Evolutionary conservation across 1,140 invertebrate genomes (phyloP), one percentile per base, ranked within the genome.

Genomic region (Globodera rostochiensis): DNA sequence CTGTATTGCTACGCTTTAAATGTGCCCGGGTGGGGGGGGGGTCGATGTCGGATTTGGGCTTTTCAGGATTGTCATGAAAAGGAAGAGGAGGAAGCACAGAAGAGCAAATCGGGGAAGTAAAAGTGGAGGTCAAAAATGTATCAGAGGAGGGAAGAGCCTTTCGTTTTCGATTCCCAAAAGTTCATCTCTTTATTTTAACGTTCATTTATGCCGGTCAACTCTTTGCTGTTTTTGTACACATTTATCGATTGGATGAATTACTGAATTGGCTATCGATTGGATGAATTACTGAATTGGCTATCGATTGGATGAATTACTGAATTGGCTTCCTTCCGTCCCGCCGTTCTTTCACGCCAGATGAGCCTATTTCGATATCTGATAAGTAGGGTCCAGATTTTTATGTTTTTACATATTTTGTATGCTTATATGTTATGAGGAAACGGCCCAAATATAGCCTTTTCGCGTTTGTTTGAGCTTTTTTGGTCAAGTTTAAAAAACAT

Each of bases 1-100:
- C 94, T 95, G 90, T 95, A 94, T 91, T 96, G 94, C 90, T 93
- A 94, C 3, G 94, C 50, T 70, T n/a, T 67, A 45, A 80, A 64
- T 45, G 53, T 53, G 36, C 21, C 15, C 76, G 7, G 9, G 46
- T 25, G 9, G 60, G 75, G 75, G 46, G 45, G 53, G 49, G 53
- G 21, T 36, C 67, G n/a, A n/a, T n/a, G 21, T 21, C 4, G 45
- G 45, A 46, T 79, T 21, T 25, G 53, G 47, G 19, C 19, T n/a
- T 8, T 47, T 76, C 45, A 80, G 78, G 80, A 81, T 8, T 81
- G 80, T 69, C 70, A 76, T 66, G 80, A 81, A 66, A 81, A 81
- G 45, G 80, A 81, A 45, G 80, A 81, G 21, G 19, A 15, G 76
- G 47, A 77, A 46, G n/a, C 50, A 19, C 60, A 67, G 57, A 77